Base-by-base conservation (phyloP, 1,140 invertebrate genomes). In the Caenorhabditis brenneri region DNA sequence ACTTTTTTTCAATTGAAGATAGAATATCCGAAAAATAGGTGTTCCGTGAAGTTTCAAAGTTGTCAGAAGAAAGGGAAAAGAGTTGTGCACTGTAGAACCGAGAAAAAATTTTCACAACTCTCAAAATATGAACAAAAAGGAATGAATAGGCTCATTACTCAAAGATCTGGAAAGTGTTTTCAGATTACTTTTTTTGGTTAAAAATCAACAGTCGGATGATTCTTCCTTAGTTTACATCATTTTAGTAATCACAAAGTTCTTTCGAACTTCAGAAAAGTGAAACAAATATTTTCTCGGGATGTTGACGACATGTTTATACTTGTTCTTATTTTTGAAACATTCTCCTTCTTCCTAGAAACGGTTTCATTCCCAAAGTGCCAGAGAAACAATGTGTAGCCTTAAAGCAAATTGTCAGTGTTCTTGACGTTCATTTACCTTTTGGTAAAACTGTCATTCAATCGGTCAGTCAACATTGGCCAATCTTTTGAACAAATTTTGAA, bases 401-500 rank as follows among this genome's bases (percentile, higher is more conserved):
- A 65, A 36, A 65, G 33, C 31, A 65, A 65, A 65, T 65, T 65
- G 31, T 36, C 24, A 29, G 24, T 15, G 55, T 58, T 58, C 55
- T 19, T 27, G 16, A 12, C 33, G 65, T 74, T 74, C 33, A 36
- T 74, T 42, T 74, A 74, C 65, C 19, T 65, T 74, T 46, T 74
- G 29, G 19, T 33, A 22, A 36, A 74, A 42, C 65, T 74, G 65
- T 74, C 65, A 42, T 74, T n/a, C 65, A 74, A 74, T 74, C 33
- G 65, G 65, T 74, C 65, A 74, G 65, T 74, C 65, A 74, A 74
- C 36, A 74, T 74, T 74, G 19, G 58, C 33, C 65, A 74, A 74
- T 74, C 65, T 74, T 74, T 74, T 74, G 36, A 74, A 42, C 65
- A 74, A 74, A 74, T 74, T 74, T 31, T 12, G 24, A 74, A 46